A percentile compares a stretch with the other conserved stretches of the same genome.
Evolutionary conservation across 2,113 vertebrate genomes (phyloP).

Genomic region (Cathartes aura): DNA sequence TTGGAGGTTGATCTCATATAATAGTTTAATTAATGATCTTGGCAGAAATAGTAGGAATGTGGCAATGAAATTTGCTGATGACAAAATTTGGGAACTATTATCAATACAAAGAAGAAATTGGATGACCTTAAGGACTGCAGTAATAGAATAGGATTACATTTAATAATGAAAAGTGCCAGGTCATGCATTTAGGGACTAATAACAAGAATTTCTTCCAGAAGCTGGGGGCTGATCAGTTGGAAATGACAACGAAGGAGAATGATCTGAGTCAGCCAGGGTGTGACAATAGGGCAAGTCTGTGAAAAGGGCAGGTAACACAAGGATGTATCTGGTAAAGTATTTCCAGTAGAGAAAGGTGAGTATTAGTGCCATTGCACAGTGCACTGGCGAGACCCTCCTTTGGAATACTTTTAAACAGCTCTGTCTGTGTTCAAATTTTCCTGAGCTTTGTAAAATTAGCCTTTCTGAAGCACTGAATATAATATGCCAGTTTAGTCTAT

Average conservation of each 20-base stretch:
- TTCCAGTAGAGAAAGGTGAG: background rate
- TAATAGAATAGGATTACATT: background rate
- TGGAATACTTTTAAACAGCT: background rate
- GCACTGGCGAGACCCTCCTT: background rate
- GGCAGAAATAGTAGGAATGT: constrained; percentile 1
- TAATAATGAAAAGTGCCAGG: constrained; percentile 10
- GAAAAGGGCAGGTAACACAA: background rate
- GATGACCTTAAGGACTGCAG: constrained; percentile 5
- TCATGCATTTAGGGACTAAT: constrained; percentile 5
- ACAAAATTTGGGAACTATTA: constrained; percentile 16
- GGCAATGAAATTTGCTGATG: constrained; percentile 23
- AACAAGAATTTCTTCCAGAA: background rate
- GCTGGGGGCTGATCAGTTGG: background rate
- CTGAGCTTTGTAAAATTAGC: background rate
- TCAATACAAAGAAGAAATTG: constrained; percentile 6
- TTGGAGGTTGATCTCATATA: background rate
- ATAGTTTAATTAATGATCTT: constrained; percentile 22
- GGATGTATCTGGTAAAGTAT: background rate
- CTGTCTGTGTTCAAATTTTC: background rate
- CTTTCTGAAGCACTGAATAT: background rate
- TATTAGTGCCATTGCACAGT: background rate
- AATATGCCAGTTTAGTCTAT: background rate
- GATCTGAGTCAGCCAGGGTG: background rate
- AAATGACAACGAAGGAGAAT: background rate
- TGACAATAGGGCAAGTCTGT: background rate